A percentile compares a stretch with the other conserved stretches of the same genome.
Evolutionary conservation across 2,113 vertebrate species (phyloP).

Genomic region (Myodes glareolus): DNA sequence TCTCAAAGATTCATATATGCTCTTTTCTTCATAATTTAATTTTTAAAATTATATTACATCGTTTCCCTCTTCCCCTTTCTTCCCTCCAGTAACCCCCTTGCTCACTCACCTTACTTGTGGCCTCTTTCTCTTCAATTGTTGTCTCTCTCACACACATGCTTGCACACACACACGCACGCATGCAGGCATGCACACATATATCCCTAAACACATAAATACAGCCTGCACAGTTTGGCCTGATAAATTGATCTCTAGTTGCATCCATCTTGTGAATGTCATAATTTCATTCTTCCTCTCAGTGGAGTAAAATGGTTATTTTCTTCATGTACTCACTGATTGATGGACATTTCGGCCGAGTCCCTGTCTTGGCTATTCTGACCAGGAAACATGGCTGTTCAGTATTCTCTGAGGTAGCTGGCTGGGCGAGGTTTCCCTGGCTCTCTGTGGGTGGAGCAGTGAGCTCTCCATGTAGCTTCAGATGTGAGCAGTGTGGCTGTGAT

Average conservation of each 20-base stretch:
- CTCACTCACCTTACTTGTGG: no score
- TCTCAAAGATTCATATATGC: no score
- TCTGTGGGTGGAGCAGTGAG: background rate
- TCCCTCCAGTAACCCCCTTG: no score
- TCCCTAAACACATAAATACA: no score
- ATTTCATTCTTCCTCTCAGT: background rate
- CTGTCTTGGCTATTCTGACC: background rate
- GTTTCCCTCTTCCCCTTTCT: no score
- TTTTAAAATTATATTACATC: no score
- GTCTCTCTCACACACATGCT: no score
- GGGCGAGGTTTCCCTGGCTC: no score
- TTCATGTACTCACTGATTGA: background rate
- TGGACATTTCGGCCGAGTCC: background rate
- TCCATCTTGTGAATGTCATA: background rate
- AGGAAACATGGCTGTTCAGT: background rate
- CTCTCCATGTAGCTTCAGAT: background rate
- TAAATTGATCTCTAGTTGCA: background rate
- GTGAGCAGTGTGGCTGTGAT: background rate
- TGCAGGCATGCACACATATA: background rate
- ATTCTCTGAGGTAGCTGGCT: background rate
- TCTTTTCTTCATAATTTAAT: no score
- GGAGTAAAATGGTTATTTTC: background rate
- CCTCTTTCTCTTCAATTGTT: no score
- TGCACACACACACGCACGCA: background rate
- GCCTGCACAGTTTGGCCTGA: no score